These are phyloP conservation scores for Rhagophthalmus giganteus DNA, from an alignment of 2,888 invertebrate species.

Conservation along the genomic window DNA sequence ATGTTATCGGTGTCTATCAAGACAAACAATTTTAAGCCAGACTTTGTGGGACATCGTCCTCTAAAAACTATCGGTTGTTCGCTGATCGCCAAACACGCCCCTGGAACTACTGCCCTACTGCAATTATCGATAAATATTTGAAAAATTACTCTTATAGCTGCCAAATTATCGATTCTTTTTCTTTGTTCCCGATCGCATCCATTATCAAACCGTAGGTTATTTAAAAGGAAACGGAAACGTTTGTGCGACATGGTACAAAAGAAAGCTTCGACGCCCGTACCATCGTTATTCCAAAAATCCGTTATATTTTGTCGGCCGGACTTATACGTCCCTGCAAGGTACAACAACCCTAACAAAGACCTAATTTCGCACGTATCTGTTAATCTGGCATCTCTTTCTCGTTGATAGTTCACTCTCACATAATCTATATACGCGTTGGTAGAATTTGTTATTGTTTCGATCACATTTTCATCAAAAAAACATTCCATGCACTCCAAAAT, in stretches of 20 bases:
- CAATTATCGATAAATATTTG: conserved; percentile 38
- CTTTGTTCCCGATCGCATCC: conserved; percentile 4
- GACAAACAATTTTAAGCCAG: conserved; percentile 34
- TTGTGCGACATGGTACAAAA: conserved; percentile 27
- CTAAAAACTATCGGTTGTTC: conserved; percentile 31
- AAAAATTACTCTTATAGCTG: conserved; percentile 34
- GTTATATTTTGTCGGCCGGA: conserved; percentile 24
- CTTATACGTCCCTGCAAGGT: conserved; percentile 35
- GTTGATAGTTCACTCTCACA: conserved; percentile 22
- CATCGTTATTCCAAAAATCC: conserved; percentile 32
- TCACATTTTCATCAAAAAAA: too few relatives aligned
- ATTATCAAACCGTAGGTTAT: conserved; percentile 31
- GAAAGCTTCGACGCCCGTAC: conserved; percentile 33
- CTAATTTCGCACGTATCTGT: conserved; percentile 35
- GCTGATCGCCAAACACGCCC: conserved; percentile 33
- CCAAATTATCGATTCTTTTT: conserved; percentile 27
- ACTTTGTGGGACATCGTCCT: conserved; percentile 26
- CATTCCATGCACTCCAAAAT: too few relatives aligned
- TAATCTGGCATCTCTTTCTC: conserved; percentile 26
- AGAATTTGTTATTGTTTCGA: too few relatives aligned
- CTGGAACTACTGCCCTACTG: conserved; percentile 8
- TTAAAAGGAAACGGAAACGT: conserved; percentile 27
- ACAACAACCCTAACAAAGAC: conserved; percentile 37
- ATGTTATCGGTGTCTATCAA: conserved; percentile 27
- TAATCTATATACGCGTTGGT: too few relatives aligned